Percentiles rank a stretch among this genome's conserved stretches.
Evolutionary conservation across 2,888 invertebrate species (phyloP).

Genomic region (Luffia ferchaultella): DNA sequence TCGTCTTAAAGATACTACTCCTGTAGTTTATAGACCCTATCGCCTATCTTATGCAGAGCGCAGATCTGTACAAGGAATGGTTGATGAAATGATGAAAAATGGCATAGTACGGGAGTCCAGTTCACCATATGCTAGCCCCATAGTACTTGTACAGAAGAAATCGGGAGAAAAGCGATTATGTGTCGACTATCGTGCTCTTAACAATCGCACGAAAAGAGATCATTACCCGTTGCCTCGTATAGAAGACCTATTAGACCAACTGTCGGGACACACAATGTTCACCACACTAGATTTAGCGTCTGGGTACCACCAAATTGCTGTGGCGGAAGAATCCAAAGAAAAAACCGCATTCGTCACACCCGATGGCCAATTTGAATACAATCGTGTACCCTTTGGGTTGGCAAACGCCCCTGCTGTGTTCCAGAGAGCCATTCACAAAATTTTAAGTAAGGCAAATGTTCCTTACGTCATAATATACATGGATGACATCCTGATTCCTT

Average conservation of each 20-base stretch:
- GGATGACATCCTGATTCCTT: no score
- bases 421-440: conserved; percentile 24
- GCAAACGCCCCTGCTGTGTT: no score
- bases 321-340: no score
- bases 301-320: no score
- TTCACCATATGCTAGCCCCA: conserved; percentile 19
- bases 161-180: no score
- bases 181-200: conserved; percentile 16
- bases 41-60: conserved; percentile 14
- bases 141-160: conserved; percentile 18
- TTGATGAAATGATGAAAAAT: conserved; percentile 14
- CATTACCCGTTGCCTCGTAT: no score
- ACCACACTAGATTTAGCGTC: no score
- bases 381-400: no score
- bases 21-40: conserved; percentile 17
- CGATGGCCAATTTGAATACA: no score
- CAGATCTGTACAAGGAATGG: conserved; percentile 11
- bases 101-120: conserved; percentile 14
- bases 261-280: no score
- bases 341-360: no score
- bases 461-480: conserved; percentile 18
- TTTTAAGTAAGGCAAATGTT: conserved; percentile 14
- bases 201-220: conserved; percentile 2
- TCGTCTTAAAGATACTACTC: conserved; percentile 10
- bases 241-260: no score